Percentiles rank a stretch among this genome's conserved stretches.
Conservation (phyloP, 1,140 invertebrate species). For the Aphis craccivora region DNA sequence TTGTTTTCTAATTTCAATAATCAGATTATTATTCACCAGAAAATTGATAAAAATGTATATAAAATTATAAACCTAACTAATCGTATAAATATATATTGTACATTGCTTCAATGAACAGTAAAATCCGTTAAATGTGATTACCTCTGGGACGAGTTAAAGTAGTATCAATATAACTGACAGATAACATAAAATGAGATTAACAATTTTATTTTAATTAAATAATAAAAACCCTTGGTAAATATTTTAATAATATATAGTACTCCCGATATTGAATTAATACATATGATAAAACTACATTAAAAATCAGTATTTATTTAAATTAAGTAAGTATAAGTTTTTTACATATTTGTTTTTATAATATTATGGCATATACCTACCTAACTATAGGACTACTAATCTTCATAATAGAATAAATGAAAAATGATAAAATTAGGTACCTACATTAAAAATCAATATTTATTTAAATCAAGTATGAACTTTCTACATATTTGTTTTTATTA, state of each 20-base stretch:
- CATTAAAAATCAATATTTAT: neutral
- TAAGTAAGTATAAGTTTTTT: no score
- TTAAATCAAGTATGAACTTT: no score
- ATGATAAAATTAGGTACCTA: no score
- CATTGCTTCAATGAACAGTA: neutral
- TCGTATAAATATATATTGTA: neutral
- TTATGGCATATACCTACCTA: no score
- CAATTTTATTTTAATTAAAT: neutral
- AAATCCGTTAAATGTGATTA: neutral
- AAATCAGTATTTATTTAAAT: no score
- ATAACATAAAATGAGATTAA: neutral
- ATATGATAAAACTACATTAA: no score
- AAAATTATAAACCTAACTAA: neutral
- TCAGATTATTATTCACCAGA: neutral
- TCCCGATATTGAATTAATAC: neutral
- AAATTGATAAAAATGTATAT: constrained; percentile 8
- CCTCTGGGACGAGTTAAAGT: neutral
- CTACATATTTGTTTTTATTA: no score
- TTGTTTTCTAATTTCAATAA: neutral
- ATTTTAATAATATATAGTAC: neutral
- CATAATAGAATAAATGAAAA: neutral
- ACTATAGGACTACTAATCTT: no score
- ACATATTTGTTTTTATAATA: no score
- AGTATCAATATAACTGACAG: neutral
- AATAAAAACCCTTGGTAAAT: neutral